Evolutionary conservation across 37 sponge, comb jelly and placozoan genomes (phyloP).

Genomic region (Aplysina aerophoba): DNA sequence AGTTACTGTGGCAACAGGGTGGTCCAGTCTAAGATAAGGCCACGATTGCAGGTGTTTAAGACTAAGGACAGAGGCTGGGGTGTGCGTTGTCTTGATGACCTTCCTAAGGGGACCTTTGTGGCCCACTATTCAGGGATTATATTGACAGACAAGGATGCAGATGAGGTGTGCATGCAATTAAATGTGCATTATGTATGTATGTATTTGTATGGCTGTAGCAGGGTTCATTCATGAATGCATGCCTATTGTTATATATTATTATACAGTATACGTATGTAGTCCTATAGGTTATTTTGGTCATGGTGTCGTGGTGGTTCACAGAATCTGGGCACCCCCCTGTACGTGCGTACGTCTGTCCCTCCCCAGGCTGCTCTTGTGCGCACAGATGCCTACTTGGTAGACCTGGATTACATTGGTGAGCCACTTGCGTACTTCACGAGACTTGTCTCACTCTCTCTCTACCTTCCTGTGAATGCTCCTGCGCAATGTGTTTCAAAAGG

Average conservation of each 20-base stretch:
- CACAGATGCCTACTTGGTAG: slow-evolving; percentile 93
- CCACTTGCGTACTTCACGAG: not conserved
- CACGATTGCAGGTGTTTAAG: slow-evolving; percentile 77
- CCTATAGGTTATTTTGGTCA: too few species aligned
- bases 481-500: too few species aligned
- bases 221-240: not conserved
- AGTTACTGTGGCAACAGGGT: slow-evolving; percentile 80
- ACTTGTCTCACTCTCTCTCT: too few species aligned
- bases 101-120: slow-evolving; percentile 89
- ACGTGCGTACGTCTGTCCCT: not conserved
- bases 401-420: slow-evolving; percentile 93
- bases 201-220: not conserved
- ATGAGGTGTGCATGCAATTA: slow-evolving; percentile 49
- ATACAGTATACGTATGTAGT: not conserved
- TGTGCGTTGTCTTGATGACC: slow-evolving; percentile 79
- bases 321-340: too few species aligned
- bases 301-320: too few species aligned
- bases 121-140: slow-evolving; percentile 80
- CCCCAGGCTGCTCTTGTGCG: slow-evolving; percentile 18
- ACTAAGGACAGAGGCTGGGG: slow-evolving; percentile 90
- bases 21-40: slow-evolving; percentile 73
- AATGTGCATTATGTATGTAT: not conserved
- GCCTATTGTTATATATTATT: not conserved
- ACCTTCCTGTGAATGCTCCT: too few species aligned
- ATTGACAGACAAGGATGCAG: slow-evolving; percentile 68